Evolutionary conservation across 2,888 invertebrate genomes (phyloP).

Genomic region (Metalampra italica): DNA sequence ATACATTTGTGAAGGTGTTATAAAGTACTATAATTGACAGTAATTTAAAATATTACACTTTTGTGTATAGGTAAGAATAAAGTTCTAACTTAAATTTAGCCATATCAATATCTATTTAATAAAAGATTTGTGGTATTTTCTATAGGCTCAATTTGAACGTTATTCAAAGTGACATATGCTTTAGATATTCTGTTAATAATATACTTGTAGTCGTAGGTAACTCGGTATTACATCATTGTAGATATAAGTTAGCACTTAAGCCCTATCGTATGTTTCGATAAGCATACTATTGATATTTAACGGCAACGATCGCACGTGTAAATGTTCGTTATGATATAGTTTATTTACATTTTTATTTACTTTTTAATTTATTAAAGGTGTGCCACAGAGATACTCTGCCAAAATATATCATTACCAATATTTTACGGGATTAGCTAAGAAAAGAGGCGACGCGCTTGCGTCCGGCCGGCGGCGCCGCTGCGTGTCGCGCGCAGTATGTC

Average conservation of each 20-base stretch:
- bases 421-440: slow-evolving; percentile 45
- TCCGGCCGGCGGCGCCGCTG: slow-evolving; percentile 1
- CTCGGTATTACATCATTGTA: slow-evolving; percentile 74
- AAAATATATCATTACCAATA: slow-evolving; percentile 77
- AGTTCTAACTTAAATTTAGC: slow-evolving; percentile 79
- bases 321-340: slow-evolving; percentile 73
- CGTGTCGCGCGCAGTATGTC: background rate
- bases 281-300: slow-evolving; percentile 73
- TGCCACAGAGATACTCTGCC: slow-evolving; percentile 79
- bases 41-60: slow-evolving; percentile 78
- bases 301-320: slow-evolving; percentile 74
- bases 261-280: slow-evolving; percentile 65
- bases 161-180: slow-evolving; percentile 79
- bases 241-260: slow-evolving; percentile 60
- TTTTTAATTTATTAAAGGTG: slow-evolving; percentile 77
- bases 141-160: slow-evolving; percentile 79
- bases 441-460: slow-evolving; percentile 16
- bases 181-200: slow-evolving; percentile 79
- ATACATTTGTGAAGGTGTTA: slow-evolving; percentile 79
- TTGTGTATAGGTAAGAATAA: slow-evolving; percentile 78
- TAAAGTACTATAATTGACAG: slow-evolving; percentile 77
- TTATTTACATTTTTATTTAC: slow-evolving; percentile 77
- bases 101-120: slow-evolving; percentile 80
- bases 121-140: slow-evolving; percentile 79
- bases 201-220: slow-evolving; percentile 74